These are phyloP conservation scores for Caenorhabditis sp. DNA, from an alignment of 2,888 invertebrate genomes.

Conservation along the genomic window DNA sequence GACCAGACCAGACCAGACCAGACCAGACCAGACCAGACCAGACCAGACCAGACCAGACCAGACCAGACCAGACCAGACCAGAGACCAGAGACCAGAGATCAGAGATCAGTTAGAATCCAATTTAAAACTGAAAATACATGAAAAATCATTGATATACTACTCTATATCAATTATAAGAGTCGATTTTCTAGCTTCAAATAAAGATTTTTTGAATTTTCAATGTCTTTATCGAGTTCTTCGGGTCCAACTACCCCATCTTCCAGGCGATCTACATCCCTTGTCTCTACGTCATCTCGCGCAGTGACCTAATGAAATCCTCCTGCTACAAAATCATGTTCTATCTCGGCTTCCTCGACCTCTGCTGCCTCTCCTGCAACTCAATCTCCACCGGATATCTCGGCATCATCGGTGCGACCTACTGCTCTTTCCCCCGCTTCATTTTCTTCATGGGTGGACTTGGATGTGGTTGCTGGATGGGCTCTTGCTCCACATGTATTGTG, in stretches of 20 bases:
- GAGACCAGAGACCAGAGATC: no score
- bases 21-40: no score
- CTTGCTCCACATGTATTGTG: constrained; percentile 29
- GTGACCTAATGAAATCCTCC: constrained; percentile 33
- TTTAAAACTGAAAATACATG: no score
- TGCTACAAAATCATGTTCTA: constrained; percentile 41
- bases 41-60: no score
- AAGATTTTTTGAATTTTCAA: no score
- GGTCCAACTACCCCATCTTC: background rate
- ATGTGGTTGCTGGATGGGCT: constrained; percentile 42
- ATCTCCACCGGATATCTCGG: constrained; percentile 26
- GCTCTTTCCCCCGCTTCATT: constrained; percentile 24
- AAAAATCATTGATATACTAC: no score
- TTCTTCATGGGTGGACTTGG: constrained; percentile 26
- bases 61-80: no score
- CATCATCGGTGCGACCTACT: constrained; percentile 23
- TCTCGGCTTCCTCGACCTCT: constrained; percentile 26
- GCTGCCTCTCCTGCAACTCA: constrained; percentile 27
- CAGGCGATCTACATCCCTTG: constrained; percentile 32
- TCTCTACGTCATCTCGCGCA: constrained; percentile 17
- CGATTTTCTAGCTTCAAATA: no score
- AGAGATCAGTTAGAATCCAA: no score
- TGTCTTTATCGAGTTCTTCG: background rate
- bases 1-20: no score
- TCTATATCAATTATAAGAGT: no score